Conservation (phyloP, 2,888 invertebrate genomes). For the Cremastobaeus sp. region DNA sequence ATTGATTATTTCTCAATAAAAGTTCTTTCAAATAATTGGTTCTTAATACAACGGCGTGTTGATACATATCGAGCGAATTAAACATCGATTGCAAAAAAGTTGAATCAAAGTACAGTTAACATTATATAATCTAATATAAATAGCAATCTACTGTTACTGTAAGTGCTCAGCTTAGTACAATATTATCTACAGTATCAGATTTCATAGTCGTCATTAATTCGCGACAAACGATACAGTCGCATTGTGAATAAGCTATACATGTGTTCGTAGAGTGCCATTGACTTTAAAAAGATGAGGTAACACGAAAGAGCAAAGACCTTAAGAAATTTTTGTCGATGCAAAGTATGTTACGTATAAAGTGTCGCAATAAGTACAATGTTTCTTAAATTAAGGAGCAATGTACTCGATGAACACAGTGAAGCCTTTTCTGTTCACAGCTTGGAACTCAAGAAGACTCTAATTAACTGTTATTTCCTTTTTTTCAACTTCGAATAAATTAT, state of each 20-base stretch:
- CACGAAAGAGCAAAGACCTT: conserved; percentile 57
- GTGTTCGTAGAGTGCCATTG: conserved; percentile 44
- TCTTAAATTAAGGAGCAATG: conserved; percentile 42
- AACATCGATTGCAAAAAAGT: too few relatives aligned
- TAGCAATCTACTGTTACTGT: background rate
- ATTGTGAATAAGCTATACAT: conserved; percentile 12
- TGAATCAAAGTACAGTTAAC: too few relatives aligned
- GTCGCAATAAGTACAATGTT: conserved; percentile 56
- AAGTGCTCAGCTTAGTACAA: background rate
- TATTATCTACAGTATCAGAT: conserved; percentile 46
- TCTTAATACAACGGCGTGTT: too few relatives aligned
- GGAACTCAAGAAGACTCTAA: too few relatives aligned
- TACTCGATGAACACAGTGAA: conserved; percentile 15
- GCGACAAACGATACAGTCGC: conserved; percentile 22
- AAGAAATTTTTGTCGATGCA: conserved; percentile 60
- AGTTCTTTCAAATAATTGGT: too few relatives aligned
- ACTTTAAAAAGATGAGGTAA: conserved; percentile 57
- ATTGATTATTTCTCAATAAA: background rate
- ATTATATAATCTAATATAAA: background rate
- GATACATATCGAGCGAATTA: too few relatives aligned
- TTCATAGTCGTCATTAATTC: conserved; percentile 42
- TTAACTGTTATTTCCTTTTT: background rate
- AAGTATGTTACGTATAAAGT: conserved; percentile 59
- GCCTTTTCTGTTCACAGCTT: background rate
- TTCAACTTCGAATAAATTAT: too few relatives aligned